A percentile compares a stretch with the other conserved stretches of the same genome.
Conservation (phyloP, 2,113 vertebrate genomes). For the Dromas ardeola region DNA sequence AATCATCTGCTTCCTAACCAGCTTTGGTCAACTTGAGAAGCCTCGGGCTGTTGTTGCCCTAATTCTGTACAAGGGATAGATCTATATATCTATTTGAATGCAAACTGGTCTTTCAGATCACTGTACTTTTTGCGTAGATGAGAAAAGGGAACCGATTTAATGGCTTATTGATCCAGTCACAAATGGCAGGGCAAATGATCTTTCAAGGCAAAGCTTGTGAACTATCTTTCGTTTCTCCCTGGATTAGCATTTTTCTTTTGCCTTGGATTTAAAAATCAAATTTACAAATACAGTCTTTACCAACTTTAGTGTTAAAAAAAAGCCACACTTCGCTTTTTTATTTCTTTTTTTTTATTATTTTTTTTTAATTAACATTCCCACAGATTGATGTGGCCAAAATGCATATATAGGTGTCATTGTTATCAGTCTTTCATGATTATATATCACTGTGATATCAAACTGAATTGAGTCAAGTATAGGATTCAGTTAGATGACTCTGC, state of each 20-base stretch:
- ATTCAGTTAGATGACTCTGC: background rate
- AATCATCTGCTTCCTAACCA: slow-evolving; percentile 51
- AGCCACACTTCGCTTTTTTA: fast-evolving
- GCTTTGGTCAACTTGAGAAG: slow-evolving; percentile 55
- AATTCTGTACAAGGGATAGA: slow-evolving; percentile 19
- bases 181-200: background rate
- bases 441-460: background rate
- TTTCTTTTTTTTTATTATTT: background rate
- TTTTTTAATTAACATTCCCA: background rate
- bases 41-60: slow-evolving; percentile 52
- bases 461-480: background rate
- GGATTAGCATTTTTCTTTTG: background rate
- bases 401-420: background rate
- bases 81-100: slow-evolving; percentile 28
- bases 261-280: background rate
- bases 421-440: background rate
- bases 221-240: background rate
- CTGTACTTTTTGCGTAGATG: background rate
- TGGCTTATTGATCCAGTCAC: background rate
- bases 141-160: background rate
- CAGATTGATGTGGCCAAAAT: background rate
- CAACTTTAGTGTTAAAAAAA: background rate
- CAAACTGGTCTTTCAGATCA: background rate
- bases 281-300: background rate
- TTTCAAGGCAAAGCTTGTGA: background rate